Evolutionary conservation across 1,140 invertebrate species (phyloP), one percentile per base, ranked within the genome.

Genomic region (Neodiprion virginianus): DNA sequence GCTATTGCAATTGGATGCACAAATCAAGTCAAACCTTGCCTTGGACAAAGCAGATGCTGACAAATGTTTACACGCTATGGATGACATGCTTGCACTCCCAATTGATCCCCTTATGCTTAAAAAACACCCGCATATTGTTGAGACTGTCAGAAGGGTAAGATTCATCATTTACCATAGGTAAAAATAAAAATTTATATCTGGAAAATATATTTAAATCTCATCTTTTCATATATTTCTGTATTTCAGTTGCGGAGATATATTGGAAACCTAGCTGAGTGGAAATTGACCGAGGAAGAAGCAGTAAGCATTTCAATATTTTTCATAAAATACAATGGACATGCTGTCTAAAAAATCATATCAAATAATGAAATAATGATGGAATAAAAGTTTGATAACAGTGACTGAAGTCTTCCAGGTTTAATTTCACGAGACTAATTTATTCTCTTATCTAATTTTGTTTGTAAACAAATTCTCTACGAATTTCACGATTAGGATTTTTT

Each of bases 111-210:
- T 97, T 3, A 96, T 96, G 93, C 85, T 97, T 47, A 92, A 96
- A 79, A 97, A 96, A 79, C 94, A 97, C 89, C 93, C 96, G 0
- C 91, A 94, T 72, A 92, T 95, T 74, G 91, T 97, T 72, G 93
- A 95, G 80, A 96, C 93, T 1, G 89, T 95, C 48, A 93, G 93
- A 78, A 91, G 92, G 76, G 86, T 89, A 74, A 75, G 72, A 48
- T 75, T 75, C 28, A 8, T 72, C 1, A 61, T 72, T 61, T 23
- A 71, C 12, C 1, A 21, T 10, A 2, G 14, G 28, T 40, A 40
- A 40, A 40, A 40, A 21, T 21, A 40, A 40, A 40, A 3, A 40
- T 5, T 40, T 69, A 14, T 2, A 65, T 72, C 67, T 71, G 40
- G 7, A 11, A 17, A 17, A 17, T 28, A 14, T 12, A 14, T 65